Evolutionary conservation across 92 coral and sea anemone species (phyloP).

Genomic region (Umimayanthus kanabou): DNA sequence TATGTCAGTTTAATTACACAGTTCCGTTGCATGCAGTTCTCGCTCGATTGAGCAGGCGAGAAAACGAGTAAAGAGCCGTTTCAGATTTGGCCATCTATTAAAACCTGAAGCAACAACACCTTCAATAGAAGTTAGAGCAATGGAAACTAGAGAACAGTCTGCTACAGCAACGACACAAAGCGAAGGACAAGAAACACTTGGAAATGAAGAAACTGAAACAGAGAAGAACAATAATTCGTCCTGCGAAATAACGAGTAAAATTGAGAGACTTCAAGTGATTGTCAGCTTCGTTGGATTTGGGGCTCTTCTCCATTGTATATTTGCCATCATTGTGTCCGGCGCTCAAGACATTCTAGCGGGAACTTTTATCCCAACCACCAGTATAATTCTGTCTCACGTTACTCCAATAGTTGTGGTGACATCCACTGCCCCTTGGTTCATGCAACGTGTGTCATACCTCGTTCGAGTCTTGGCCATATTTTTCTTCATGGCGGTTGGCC

Average conservation of each 20-base stretch:
- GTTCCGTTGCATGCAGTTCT: background rate
- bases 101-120: too few species aligned
- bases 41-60: background rate
- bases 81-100: too few species aligned
- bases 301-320: conserved; percentile 66
- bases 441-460: conserved; percentile 76
- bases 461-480: conserved; percentile 70
- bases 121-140: too few species aligned
- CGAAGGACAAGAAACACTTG: background rate
- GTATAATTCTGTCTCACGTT: conserved; percentile 73
- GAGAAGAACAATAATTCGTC: conserved; percentile 28
- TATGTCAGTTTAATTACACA: background rate
- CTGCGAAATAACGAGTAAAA: conserved; percentile 28
- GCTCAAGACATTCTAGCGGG: conserved; percentile 86
- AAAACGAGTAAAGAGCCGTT: too few species aligned
- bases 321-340: conserved; percentile 66
- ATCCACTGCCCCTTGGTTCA: conserved; percentile 72
- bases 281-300: conserved; percentile 76
- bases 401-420: conserved; percentile 72
- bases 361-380: conserved; percentile 77
- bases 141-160: too few species aligned
- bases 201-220: conserved; percentile 28
- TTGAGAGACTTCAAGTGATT: conserved; percentile 60
- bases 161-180: background rate
- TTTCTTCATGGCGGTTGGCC: conserved; percentile 72